Conservation (phyloP, 2,113 vertebrate genomes). For the Neodontobutis hainanensis region DNA sequence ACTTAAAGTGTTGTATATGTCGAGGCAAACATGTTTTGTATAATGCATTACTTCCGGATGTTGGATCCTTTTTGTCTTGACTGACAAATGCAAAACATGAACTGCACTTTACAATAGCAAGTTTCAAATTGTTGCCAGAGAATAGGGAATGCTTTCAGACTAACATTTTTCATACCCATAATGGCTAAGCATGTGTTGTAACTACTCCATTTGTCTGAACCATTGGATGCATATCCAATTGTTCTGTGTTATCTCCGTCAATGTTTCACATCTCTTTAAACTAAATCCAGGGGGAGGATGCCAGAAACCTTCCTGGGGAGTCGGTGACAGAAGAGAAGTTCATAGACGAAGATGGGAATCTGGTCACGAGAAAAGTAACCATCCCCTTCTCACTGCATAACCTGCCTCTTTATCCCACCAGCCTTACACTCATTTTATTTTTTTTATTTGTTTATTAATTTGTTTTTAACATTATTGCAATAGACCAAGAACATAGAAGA, state of each 20-base stretch:
- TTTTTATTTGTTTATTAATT: no score
- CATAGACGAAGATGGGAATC: constrained; percentile 94
- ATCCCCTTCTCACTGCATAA: constrained; percentile 17
- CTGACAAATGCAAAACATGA: no score
- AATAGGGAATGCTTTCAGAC: no score
- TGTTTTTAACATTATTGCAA: no score
- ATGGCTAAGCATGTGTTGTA: no score
- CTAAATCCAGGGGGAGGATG: constrained; percentile 88
- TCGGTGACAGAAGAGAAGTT: constrained; percentile 96
- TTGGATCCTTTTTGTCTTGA: neutral
- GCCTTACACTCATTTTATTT: neutral
- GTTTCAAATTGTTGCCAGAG: no score
- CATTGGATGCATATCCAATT: neutral
- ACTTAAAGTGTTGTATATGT: neutral
- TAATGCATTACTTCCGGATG: neutral
- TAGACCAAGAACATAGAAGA: no score
- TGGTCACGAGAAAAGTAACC: constrained; percentile 99
- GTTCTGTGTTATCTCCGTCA: constrained; percentile 9
- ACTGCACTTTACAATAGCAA: no score
- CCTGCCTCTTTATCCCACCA: neutral
- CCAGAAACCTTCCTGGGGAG: constrained; percentile 93
- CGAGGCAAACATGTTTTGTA: neutral
- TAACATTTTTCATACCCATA: no score
- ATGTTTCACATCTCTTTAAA: constrained; percentile 64
- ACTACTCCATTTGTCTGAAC: neutral